These are phyloP conservation scores for Dorcus hopei DNA, from an alignment of 2,888 invertebrate species.

Conservation along the genomic window DNA sequence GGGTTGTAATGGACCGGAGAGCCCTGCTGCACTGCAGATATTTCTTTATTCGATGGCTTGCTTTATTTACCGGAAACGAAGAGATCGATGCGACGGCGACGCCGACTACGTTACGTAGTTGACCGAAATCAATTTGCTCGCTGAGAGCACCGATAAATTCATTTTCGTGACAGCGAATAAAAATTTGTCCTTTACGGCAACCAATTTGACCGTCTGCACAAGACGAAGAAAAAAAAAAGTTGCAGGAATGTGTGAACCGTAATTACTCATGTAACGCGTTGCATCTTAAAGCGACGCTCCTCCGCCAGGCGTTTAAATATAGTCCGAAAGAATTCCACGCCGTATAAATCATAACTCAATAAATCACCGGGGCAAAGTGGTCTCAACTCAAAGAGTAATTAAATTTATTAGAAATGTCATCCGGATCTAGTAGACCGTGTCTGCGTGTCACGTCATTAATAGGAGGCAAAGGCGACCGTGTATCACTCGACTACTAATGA, in stretches of 20 bases:
- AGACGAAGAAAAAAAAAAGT: no score
- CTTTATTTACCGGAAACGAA: not conserved
- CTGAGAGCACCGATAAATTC: no score
- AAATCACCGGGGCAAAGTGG: conserved; percentile 32
- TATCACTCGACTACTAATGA: conserved; percentile 36
- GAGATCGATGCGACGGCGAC: no score
- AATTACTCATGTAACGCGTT: not conserved
- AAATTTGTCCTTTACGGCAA: no score
- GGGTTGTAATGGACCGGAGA: conserved; percentile 1
- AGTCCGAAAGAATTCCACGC: conserved; percentile 16
- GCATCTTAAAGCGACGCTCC: not conserved
- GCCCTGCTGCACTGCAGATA: not conserved
- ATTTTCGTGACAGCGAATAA: no score
- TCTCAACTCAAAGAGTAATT: conserved; percentile 34
- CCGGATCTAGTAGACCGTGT: conserved; percentile 35
- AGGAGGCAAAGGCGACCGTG: conserved; percentile 31
- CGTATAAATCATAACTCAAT: conserved; percentile 34
- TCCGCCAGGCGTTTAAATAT: conserved; percentile 12
- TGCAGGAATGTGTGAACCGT: no score
- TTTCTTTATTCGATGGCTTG: not conserved
- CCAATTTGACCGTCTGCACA: no score
- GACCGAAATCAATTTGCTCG: no score
- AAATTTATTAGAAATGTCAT: conserved; percentile 39
- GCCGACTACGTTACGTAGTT: no score
- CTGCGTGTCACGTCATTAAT: conserved; percentile 37